These are phyloP conservation scores for Dysmachus trigonus DNA, from an alignment of 2,888 invertebrate genomes.

Conservation along the genomic window DNA sequence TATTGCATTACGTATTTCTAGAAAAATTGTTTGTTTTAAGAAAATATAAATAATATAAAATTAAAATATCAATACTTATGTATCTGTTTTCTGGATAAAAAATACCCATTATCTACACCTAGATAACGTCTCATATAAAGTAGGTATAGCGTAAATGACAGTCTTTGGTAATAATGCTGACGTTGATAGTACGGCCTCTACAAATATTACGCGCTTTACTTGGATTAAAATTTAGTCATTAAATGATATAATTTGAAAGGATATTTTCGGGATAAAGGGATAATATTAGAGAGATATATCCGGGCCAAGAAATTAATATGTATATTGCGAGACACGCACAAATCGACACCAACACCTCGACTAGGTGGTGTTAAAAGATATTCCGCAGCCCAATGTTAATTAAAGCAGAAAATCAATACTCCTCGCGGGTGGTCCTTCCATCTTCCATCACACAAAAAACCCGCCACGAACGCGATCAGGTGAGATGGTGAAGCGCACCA, in stretches of 20 bases:
- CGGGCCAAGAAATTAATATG: conserved; percentile 10
- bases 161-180: background rate
- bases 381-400: background rate
- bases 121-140: too few species aligned
- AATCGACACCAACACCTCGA: background rate
- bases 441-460: background rate
- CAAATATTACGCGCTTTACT: background rate
- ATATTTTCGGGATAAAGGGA: conserved; percentile 5
- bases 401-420: conserved; percentile 9
- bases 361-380: background rate
- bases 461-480: background rate
- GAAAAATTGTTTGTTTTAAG: too few species aligned
- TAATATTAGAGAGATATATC: background rate
- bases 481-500: background rate
- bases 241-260: background rate
- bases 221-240: too few species aligned
- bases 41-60: too few species aligned
- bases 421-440: background rate
- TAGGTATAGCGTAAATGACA: too few species aligned
- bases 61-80: too few species aligned
- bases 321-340: background rate
- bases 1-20: too few species aligned
- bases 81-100: too few species aligned
- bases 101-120: too few species aligned
- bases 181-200: background rate